Conservation (phyloP, 2,113 vertebrate genomes). For the Ptychochromis oligacanthus region DNA sequence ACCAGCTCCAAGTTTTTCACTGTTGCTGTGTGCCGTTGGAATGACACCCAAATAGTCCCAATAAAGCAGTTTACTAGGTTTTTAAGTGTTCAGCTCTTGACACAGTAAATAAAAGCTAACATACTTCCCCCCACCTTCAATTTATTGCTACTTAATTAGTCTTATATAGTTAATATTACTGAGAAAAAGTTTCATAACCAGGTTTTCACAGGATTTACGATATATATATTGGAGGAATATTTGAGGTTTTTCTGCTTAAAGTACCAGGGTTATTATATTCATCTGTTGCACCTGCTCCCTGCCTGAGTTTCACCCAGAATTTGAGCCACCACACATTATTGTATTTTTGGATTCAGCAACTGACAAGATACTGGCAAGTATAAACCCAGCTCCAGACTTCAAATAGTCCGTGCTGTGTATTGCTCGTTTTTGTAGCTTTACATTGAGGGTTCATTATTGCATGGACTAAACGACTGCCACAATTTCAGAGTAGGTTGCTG, state of each 20-base stretch:
- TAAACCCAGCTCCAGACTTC: neutral
- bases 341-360: neutral
- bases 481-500: neutral
- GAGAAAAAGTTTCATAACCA: neutral
- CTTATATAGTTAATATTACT: neutral
- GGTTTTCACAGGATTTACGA: neutral
- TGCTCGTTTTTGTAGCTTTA: neutral
- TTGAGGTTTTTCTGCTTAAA: conserved; percentile 6
- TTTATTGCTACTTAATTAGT: neutral
- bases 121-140: neutral
- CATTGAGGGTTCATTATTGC: neutral
- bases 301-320: neutral
- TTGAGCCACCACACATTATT: neutral
- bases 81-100: neutral
- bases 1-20: neutral
- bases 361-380: neutral
- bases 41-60: neutral
- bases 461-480: neutral
- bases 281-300: conserved; percentile 3
- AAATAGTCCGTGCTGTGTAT: neutral
- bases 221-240: neutral
- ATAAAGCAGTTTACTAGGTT: neutral
- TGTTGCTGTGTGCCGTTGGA: neutral
- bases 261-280: neutral
- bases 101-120: neutral